Evolutionary conservation across 2,888 invertebrate genomes (phyloP).

Genomic region (Drosophila nigricruria): DNA sequence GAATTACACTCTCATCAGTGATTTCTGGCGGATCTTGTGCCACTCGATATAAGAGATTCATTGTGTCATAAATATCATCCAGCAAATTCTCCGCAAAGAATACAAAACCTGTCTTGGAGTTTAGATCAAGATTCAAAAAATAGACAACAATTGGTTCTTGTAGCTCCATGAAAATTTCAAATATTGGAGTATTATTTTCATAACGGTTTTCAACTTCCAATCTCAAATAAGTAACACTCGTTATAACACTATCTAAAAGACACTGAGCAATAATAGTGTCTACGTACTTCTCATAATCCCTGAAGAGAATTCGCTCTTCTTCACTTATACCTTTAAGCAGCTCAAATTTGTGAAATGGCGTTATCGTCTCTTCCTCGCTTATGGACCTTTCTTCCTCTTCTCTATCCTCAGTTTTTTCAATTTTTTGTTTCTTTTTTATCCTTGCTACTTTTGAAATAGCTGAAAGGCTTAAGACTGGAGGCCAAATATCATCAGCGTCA

Average conservation of each 20-base stretch:
- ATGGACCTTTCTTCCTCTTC: slow-evolving; percentile 52
- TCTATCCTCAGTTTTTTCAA: neutral
- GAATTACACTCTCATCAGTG: slow-evolving; percentile 30
- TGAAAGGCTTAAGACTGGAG: slow-evolving; percentile 42
- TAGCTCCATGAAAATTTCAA: slow-evolving; percentile 91
- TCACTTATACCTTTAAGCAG: slow-evolving; percentile 64
- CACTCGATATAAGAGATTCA: slow-evolving; percentile 90
- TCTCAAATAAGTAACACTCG: slow-evolving; percentile 78
- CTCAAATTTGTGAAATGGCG: slow-evolving; percentile 60
- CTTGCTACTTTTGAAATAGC: slow-evolving; percentile 39
- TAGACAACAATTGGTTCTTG: slow-evolving; percentile 91
- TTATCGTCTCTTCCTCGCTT: slow-evolving; percentile 46
- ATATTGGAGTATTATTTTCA: slow-evolving; percentile 87
- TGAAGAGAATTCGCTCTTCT: slow-evolving; percentile 70
- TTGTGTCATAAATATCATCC: slow-evolving; percentile 92
- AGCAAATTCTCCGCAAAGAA: slow-evolving; percentile 89
- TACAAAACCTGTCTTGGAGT: slow-evolving; percentile 87
- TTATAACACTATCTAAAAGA: slow-evolving; percentile 86
- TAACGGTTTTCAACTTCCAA: slow-evolving; percentile 82
- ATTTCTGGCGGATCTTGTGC: slow-evolving; percentile 79
- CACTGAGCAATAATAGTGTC: slow-evolving; percentile 88
- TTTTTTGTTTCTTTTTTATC: too few relatives aligned
- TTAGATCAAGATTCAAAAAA: slow-evolving; percentile 87
- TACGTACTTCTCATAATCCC: slow-evolving; percentile 88
- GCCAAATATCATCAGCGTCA: slow-evolving; percentile 40